Evolutionary conservation across 2,113 vertebrate species (phyloP).

Genomic region (Nannospalax galili): DNA sequence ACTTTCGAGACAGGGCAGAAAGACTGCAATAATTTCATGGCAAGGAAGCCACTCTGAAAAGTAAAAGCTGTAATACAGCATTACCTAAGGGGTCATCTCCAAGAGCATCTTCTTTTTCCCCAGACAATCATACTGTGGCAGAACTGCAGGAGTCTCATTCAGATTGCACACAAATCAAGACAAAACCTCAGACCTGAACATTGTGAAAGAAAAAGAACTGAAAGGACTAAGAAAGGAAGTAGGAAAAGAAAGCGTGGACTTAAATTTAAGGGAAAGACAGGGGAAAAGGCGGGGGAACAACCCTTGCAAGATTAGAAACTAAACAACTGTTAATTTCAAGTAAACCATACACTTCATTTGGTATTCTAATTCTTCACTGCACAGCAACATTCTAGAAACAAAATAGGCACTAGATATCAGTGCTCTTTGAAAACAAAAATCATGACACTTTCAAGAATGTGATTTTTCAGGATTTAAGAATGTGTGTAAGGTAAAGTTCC

Average conservation of each 20-base stretch:
- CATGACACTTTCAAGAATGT: background rate
- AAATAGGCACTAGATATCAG: background rate
- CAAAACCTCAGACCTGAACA: background rate
- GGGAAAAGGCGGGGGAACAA: no score
- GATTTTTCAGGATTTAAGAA: background rate
- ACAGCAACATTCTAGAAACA: background rate
- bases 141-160: background rate
- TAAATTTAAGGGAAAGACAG: background rate
- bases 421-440: constrained; percentile 25
- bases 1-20: constrained; percentile 47
- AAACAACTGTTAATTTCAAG: background rate
- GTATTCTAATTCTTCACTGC: background rate
- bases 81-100: constrained; percentile 6
- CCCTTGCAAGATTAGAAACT: background rate
- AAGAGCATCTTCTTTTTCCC: constrained; percentile 37
- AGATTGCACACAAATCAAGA: constrained; percentile 21
- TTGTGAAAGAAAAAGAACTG: constrained; percentile 1
- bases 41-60: constrained; percentile 7
- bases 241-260: background rate
- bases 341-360: background rate
- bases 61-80: constrained; percentile 49
- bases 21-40: constrained; percentile 44
- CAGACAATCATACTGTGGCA: background rate
- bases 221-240: background rate
- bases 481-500: background rate